Conservation (phyloP, 2,113 vertebrate genomes). For the Verasper variegatus region DNA sequence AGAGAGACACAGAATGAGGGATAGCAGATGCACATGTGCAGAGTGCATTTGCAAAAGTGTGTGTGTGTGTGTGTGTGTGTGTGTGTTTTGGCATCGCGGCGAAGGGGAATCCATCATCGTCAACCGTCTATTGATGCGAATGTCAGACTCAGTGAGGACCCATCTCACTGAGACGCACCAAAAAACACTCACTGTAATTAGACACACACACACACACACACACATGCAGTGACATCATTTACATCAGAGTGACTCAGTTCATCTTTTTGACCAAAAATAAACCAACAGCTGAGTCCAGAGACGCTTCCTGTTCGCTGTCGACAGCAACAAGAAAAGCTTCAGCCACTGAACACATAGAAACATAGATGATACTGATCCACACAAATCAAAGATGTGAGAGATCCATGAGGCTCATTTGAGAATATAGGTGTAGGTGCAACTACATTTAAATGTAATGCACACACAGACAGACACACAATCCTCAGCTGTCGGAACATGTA, state of each 20-base stretch:
- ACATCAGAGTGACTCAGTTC: conserved; percentile 47
- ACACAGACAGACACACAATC: neutral
- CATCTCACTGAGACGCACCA: conserved; percentile 69
- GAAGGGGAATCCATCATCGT: conserved; percentile 79
- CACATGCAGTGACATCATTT: conserved; percentile 46
- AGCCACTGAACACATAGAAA: no score
- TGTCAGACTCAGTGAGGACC: conserved; percentile 75
- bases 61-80: conserved; percentile 11
- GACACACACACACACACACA: conserved; percentile 49
- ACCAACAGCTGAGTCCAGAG: conserved; percentile 21
- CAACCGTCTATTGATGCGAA: conserved; percentile 82
- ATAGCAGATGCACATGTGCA: conserved; percentile 27
- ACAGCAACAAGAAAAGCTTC: neutral
- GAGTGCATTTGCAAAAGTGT: conserved; percentile 30
- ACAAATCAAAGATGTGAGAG: no score
- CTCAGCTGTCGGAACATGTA: neutral
- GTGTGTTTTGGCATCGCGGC: conserved; percentile 42
- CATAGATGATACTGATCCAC: no score
- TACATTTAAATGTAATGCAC: neutral
- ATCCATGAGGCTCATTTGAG: no score
- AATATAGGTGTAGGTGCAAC: neutral
- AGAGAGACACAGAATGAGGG: conserved; percentile 12
- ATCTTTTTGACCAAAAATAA: conserved; percentile 44
- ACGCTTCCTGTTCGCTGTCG: conserved; percentile 25
- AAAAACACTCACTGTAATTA: conserved; percentile 84